Percentiles rank a stretch among this genome's conserved stretches.
These are phyloP conservation scores for Rhagologus leucostigma DNA, from an alignment of 2,113 vertebrate species.

Conservation along the genomic window DNA sequence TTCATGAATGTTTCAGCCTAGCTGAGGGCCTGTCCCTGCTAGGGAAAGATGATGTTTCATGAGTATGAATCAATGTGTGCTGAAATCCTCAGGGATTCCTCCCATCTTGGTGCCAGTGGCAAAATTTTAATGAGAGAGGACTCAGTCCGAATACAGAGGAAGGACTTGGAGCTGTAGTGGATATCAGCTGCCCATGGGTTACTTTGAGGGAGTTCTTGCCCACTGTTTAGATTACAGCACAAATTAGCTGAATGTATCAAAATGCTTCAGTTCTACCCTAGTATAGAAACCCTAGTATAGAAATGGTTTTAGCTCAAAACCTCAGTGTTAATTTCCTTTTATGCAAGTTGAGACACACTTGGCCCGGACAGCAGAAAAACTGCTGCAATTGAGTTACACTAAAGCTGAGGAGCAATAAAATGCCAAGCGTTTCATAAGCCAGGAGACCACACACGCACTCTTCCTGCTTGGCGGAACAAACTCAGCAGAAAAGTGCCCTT, in stretches of 20 bases:
- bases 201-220: neutral
- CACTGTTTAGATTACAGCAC: neutral
- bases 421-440: neutral
- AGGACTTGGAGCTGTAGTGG: neutral
- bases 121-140: neutral
- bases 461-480: neutral
- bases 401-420: constrained; percentile 20
- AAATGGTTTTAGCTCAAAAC: neutral
- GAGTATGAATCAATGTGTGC: neutral
- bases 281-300: neutral
- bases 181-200: neutral
- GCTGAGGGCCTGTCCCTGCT: neutral
- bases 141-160: neutral
- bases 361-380: neutral
- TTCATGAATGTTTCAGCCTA: neutral
- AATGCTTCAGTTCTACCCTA: neutral
- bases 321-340: neutral
- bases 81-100: neutral
- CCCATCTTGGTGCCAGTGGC: neutral
- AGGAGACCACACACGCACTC: neutral
- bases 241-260: neutral
- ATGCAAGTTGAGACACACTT: neutral
- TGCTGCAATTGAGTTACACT: neutral
- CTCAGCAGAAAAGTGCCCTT: neutral
- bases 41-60: neutral